Percentiles rank a stretch among this genome's conserved stretches.
These are phyloP conservation scores for Hydropsyche tenuis DNA, from an alignment of 1,140 invertebrate species.

Conservation along the genomic window DNA sequence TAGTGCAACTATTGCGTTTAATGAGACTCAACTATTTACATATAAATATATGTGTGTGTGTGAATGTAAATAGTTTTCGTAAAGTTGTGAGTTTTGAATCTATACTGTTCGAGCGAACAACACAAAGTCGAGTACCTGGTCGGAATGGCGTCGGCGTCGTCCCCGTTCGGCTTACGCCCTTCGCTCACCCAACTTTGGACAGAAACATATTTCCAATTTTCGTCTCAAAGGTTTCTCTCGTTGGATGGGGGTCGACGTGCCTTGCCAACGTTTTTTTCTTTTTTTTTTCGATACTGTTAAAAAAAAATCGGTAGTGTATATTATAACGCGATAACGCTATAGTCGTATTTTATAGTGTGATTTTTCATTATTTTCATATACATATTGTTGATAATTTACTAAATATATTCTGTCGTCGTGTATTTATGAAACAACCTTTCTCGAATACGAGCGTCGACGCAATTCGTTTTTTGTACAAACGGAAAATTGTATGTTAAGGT, in stretches of 20 bases:
- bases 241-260: conserved; percentile 25
- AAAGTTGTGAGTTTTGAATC: too few species aligned
- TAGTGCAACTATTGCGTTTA: too few species aligned
- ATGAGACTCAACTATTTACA: too few species aligned
- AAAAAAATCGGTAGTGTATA: neutral
- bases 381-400: too few species aligned
- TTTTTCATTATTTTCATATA: too few species aligned
- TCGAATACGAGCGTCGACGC: conserved; percentile 10
- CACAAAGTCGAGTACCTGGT: conserved; percentile 24
- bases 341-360: too few species aligned
- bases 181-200: conserved; percentile 40
- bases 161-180: neutral
- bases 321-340: too few species aligned
- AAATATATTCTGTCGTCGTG: conserved; percentile 4
- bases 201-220: conserved; percentile 49
- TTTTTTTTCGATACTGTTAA: neutral
- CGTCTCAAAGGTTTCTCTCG: conserved; percentile 36
- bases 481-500: conserved; percentile 17
- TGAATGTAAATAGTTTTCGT: too few species aligned
- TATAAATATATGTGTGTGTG: too few species aligned
- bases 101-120: neutral
- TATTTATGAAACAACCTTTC: neutral
- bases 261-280: conserved; percentile 30
- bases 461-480: neutral
- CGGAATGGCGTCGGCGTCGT: neutral